These are phyloP conservation scores for Rana temporaria DNA, from an alignment of 2,113 vertebrate genomes.

Conservation along the genomic window DNA sequence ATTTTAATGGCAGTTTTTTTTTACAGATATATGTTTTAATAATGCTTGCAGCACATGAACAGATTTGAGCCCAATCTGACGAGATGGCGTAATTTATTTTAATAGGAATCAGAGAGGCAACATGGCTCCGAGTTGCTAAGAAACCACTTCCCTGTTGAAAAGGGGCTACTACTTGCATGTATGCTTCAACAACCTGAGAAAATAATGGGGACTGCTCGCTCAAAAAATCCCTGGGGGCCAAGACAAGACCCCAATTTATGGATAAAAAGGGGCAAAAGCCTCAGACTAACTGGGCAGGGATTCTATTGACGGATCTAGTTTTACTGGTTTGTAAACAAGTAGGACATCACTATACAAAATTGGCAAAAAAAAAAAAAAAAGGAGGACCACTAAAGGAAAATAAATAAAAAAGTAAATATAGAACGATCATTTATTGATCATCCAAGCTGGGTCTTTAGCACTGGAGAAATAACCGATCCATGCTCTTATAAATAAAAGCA, in stretches of 20 bases:
- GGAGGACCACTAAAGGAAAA: background rate
- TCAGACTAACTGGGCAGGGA: too few relatives aligned
- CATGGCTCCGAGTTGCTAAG: slow-evolving; percentile 50
- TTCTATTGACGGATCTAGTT: too few relatives aligned
- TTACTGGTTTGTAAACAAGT: too few relatives aligned
- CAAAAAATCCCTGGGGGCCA: background rate
- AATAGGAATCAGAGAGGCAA: slow-evolving; percentile 6
- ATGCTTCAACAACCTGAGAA: background rate
- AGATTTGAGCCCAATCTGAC: background rate
- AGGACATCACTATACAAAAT: too few relatives aligned
- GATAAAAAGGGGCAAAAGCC: too few relatives aligned
- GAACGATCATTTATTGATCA: too few relatives aligned
- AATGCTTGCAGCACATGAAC: background rate
- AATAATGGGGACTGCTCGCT: slow-evolving; percentile 3
- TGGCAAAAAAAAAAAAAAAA: background rate
- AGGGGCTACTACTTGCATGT: slow-evolving; percentile 13
- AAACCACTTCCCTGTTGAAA: slow-evolving; percentile 36
- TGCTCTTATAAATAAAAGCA: background rate
- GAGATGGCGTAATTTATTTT: slow-evolving; percentile 31
- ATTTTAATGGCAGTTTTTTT: too few relatives aligned
- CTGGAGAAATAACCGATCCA: too few relatives aligned
- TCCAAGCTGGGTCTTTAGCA: too few relatives aligned
- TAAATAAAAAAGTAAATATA: background rate
- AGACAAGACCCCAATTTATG: too few relatives aligned
- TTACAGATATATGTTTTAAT: background rate